Base-by-base conservation (phyloP, 2,113 vertebrate genomes). In the Ceyx cyanopectus region DNA sequence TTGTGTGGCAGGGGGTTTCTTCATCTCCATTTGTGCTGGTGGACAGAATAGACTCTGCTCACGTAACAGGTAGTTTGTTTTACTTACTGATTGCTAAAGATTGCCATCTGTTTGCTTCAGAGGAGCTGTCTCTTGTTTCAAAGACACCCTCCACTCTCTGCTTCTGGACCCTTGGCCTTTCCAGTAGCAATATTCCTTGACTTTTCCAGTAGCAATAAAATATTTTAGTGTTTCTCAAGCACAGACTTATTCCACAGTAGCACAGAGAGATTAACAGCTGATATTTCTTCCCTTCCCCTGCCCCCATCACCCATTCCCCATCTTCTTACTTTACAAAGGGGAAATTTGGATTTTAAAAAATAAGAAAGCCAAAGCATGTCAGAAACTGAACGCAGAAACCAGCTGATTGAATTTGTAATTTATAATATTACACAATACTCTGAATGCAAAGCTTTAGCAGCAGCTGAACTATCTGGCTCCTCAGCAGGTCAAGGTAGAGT, bases 21-120 rank as follows among this genome's bases (percentile, higher is more conserved):
- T 14, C n/a, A 19, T 48, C 13, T 34, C 4, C 6, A 0, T 5
- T 61, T 84, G 14, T 1, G 19, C 7, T 29, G 4, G 26, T 32
- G 45, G 1, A 5, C 1, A 1, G 20, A 41, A 30, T 22, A 45
- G 14, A 14, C 21, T 34, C 0, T 23, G 34, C 34, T 72, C 3
- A 2, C 3, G 1, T 34, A 18, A 29, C 3, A 5, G 18, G 22
- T 12, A 29, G n/a, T 0, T 1, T 45, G 1, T 68, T 89, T 69
- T 78, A 6, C 16, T 46, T 68, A 14, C 5, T 40, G 54, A 3
- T 73, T 54, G 43, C 26, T 16, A 20, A 46, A 5, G 21, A 7
- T 65, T 51, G 5, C 40, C 3, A 0, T 19, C 9, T 10, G 5
- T 5, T 56, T 51, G 29, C 6, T 82, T 5, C 37, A 2, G 9